Evolutionary conservation across 2,797 vertebrate species (phyloP), one percentile per base, ranked within the genome.

Genomic region (Pangasius djambal): DNA sequence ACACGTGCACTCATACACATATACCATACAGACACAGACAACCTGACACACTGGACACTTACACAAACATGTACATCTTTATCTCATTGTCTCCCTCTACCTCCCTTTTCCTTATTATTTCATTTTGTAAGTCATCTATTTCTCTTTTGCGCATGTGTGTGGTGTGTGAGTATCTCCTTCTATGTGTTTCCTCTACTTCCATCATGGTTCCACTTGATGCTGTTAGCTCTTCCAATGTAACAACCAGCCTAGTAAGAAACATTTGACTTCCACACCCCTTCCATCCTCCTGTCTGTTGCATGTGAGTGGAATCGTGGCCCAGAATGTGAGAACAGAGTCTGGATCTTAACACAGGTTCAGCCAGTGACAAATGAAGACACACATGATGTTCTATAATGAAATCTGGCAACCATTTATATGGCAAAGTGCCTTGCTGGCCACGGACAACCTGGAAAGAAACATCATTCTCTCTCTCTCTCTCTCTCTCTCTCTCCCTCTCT

Each of bases 391-490:
- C 70, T 90, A 94, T 92, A 94, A 94, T 95, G 94, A 93, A 95
- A 95, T 94, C 91, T 95, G 95, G 94, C 93, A 12, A n/a, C 0
- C 5, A 89, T 93, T 94, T 94, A 95, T 93, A 91, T 94, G 92
- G 93, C 92, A 94, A 93, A 94, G 92, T 93, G 93, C 92, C 93
- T 92, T 91, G 93, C 94, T 89, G 93, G 59, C 92, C 93, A 94
- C 90, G 90, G 59, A 82, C 81, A 93, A 90, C 93, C 93, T 94
- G 70, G 37, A 90, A 92, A 90, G 91, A 90, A 93, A 87, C 48
- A 61, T 72, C 89, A 92, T 79, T 89, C 89, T 85, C 13, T 85
- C 31, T 72, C 74, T 92, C 89, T 90, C 92, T 94, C 10, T 44
- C 34, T 75, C 18, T 63, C 61, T 61, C 28, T n/a, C 55, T 57